Conservation (phyloP, 2,113 vertebrate species). For the Atlantisia rogersi region DNA sequence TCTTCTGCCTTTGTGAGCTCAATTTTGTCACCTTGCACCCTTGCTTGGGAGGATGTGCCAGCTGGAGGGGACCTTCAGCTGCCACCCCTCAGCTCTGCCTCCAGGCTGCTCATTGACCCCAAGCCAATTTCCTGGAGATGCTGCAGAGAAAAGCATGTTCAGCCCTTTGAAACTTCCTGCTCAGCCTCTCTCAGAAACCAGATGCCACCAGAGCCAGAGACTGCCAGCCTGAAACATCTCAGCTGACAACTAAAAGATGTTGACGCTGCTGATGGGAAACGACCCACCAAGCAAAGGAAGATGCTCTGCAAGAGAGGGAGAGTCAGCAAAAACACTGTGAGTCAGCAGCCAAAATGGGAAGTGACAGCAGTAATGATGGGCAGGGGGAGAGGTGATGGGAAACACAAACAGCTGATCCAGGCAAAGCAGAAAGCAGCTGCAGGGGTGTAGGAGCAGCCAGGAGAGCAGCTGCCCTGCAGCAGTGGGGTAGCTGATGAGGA, state of each 20-base stretch:
- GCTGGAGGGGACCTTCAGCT: not conserved
- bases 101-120: not conserved
- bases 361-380: fast-evolving
- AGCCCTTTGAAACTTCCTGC: not conserved
- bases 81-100: not conserved
- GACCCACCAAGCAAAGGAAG: fast-evolving
- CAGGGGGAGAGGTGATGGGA: not conserved
- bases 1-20: not conserved
- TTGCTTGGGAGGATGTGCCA: not conserved
- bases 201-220: not conserved
- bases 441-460: not conserved
- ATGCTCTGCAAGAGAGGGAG: not conserved
- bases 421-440: not conserved
- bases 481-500: not conserved
- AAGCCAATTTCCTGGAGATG: not conserved
- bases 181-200: not conserved
- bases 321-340: not conserved
- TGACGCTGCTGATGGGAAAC: not conserved
- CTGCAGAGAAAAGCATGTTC: not conserved
- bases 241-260: not conserved
- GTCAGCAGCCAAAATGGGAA: not conserved
- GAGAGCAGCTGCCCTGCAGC: not conserved
- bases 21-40: not conserved
- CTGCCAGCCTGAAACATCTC: not conserved
- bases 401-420: not conserved